These are phyloP conservation scores for Siphamia tubifer DNA, from an alignment of 2,113 vertebrate species.

Conservation along the genomic window DNA sequence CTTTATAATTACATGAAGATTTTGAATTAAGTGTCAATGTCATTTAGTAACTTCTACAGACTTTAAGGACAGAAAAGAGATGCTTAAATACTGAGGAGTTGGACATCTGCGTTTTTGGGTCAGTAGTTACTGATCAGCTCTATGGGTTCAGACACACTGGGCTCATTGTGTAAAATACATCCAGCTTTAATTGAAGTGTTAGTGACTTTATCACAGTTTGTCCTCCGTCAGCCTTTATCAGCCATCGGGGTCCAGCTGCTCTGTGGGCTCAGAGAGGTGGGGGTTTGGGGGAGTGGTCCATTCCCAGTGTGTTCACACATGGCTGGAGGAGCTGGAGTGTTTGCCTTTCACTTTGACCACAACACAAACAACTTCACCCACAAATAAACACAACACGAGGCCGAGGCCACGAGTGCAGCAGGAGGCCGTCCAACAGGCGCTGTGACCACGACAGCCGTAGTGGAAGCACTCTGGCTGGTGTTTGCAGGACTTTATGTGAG, in stretches of 20 bases:
- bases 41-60: no score
- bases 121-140: no score
- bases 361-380: slow-evolving; percentile 76
- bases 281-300: background rate
- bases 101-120: no score
- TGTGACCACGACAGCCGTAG: slow-evolving; percentile 14
- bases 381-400: slow-evolving; percentile 74
- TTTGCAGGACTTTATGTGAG: slow-evolving; percentile 8
- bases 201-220: background rate
- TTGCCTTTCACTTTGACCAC: slow-evolving; percentile 72
- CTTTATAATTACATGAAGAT: no score
- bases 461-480: slow-evolving; percentile 1
- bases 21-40: no score
- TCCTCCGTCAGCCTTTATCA: slow-evolving; percentile 1
- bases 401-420: slow-evolving; percentile 53
- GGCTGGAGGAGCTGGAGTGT: slow-evolving; percentile 61
- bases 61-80: no score
- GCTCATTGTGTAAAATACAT: no score
- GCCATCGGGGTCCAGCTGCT: slow-evolving; percentile 43
- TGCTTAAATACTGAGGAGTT: no score
- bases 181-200: slow-evolving; percentile 3
- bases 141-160: no score
- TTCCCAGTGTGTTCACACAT: slow-evolving; percentile 65
- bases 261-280: slow-evolving; percentile 16
- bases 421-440: slow-evolving; percentile 46